Conservation (phyloP, 1,140 invertebrate genomes). For the Asbolus verrucosus region DNA sequence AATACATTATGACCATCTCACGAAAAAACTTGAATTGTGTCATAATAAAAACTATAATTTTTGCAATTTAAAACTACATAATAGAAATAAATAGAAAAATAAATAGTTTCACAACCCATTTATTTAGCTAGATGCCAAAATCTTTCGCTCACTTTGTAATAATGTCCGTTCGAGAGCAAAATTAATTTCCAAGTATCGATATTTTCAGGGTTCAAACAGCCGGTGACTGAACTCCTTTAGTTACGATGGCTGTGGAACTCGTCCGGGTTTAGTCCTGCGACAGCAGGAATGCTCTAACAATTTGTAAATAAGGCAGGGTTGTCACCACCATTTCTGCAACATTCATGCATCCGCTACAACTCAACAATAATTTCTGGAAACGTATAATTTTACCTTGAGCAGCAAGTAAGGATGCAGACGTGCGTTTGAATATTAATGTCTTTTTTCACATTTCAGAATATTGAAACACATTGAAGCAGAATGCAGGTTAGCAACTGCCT, state of each 20-base stretch:
- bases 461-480: no score
- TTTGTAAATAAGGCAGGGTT: constrained; percentile 30
- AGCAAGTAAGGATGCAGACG: no score
- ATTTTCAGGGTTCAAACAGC: not conserved
- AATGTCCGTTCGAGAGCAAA: not conserved
- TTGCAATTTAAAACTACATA: no score
- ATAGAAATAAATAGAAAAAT: no score
- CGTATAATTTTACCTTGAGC: constrained; percentile 5
- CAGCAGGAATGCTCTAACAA: constrained; percentile 31
- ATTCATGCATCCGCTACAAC: constrained; percentile 6
- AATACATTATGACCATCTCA: no score
- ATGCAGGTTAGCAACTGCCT: no score
- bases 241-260: constrained; percentile 5
- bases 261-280: constrained; percentile 16
- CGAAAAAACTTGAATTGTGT: no score
- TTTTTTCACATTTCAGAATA: no score
- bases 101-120: no score
- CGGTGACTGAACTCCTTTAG: constrained; percentile 19
- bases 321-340: constrained; percentile 14
- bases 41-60: no score
- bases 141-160: not conserved
- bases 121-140: no score
- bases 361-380: constrained; percentile 4
- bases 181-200: constrained; percentile 24
- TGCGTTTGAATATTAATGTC: no score